Evolutionary conservation across 2,113 vertebrate genomes (phyloP), one percentile per base, ranked within the genome.

Genomic region (Nipponia nippon): DNA sequence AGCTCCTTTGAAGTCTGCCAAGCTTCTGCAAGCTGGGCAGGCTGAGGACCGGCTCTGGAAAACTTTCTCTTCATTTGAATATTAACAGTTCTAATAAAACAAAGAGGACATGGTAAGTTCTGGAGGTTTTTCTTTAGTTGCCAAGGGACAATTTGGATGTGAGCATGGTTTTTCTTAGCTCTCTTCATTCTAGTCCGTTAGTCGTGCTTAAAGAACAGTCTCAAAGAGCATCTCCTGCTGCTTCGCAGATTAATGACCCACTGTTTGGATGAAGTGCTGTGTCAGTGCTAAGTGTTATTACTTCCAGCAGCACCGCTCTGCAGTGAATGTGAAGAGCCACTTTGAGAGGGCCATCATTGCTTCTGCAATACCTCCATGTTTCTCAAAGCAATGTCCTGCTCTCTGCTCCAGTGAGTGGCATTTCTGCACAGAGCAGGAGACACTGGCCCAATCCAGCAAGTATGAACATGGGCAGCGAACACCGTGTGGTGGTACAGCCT

Each of bases 61-160:
- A 96, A 93, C 73, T 89, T 93, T 95, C 77, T 72, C 61, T 75
- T 97, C 67, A 89, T 93, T 87, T 96, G 83, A 93, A 90, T 96
- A 87, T 77, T 92, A 91, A 91, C 75, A 89, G 36, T 26, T 72
- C 80, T 81, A 78, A 87, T 93, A 94, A 95, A 95, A 93, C 70
- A 95, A 79, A 70, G 65, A 90, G 59, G 84, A 92, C 88, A 84
- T 77, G 65, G 83, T 83, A 93, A 72, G 22, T 94, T 87, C 65
- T 90, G 83, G 90, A 94, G n/a, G 58, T 18, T 89, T 89, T 93
- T 81, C 90, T 88, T 91, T 59, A 86, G 76, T 71, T 94, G 89
- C 90, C 77, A 93, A 77, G 93, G 83, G 77, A 90, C 56, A 58
- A 58, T 87, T 93, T 95, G 95, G 77, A 94, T 44, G 73, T 69